These are phyloP conservation scores for Artemia franciscana DNA, from an alignment of 1,140 invertebrate species.

Conservation along the genomic window DNA sequence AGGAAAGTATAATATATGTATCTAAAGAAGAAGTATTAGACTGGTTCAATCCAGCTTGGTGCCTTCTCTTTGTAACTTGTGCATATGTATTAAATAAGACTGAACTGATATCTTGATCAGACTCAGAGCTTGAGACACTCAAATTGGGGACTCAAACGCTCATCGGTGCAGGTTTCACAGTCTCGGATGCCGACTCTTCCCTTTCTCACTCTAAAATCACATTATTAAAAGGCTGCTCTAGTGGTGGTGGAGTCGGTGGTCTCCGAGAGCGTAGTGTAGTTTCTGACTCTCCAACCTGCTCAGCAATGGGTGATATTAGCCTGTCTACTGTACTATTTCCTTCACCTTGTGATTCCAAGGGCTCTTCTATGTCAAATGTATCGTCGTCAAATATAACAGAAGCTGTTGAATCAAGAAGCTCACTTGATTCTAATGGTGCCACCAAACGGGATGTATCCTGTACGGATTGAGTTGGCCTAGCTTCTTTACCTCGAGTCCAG, in stretches of 20 bases:
- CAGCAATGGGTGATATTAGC: not conserved
- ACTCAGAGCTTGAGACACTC: slow-evolving; percentile 8
- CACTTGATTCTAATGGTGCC: not conserved
- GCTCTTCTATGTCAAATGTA: not conserved
- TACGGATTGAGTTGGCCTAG: not conserved
- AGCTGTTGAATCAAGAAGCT: slow-evolving; percentile 1
- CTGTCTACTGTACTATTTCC: not conserved
- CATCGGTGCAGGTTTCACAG: slow-evolving; percentile 32
- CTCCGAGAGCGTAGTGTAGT: not conserved
- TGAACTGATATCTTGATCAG: slow-evolving; percentile 13
- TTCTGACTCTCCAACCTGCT: slow-evolving; percentile 12
- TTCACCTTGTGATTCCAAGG: not conserved
- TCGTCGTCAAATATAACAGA: slow-evolving; percentile 1
- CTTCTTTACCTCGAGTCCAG: not conserved
- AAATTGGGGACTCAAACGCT: slow-evolving; percentile 88
- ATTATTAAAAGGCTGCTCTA: no score
- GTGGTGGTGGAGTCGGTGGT: not conserved
- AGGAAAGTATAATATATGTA: no score
- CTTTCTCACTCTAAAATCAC: slow-evolving; percentile 2
- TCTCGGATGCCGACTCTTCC: not conserved
- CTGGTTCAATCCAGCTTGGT: slow-evolving; percentile 28
- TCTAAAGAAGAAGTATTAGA: no score
- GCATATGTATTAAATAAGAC: slow-evolving; percentile 60
- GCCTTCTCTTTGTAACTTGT: slow-evolving; percentile 44
- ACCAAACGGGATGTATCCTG: not conserved